These are phyloP conservation scores for Apodemia hepburni DNA, from an alignment of 2,888 invertebrate genomes.

Conservation along the genomic window DNA sequence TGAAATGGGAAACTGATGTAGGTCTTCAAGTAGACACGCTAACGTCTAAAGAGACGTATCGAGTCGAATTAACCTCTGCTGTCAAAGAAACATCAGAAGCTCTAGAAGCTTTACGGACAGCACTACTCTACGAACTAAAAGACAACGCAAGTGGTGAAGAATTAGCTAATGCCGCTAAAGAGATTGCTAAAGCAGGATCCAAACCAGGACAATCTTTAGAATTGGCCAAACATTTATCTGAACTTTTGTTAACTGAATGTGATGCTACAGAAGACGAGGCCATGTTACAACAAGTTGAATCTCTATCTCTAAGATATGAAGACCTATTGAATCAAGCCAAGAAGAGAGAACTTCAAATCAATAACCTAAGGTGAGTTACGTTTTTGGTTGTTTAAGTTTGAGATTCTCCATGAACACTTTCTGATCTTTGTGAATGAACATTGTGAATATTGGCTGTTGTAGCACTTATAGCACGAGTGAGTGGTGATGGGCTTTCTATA, in stretches of 20 bases:
- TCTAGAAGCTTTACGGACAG: slow-evolving; percentile 83
- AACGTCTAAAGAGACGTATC: slow-evolving; percentile 91
- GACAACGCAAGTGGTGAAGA: slow-evolving; percentile 79
- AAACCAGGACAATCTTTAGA: slow-evolving; percentile 91
- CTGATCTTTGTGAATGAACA: slow-evolving; percentile 21
- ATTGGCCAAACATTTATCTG: slow-evolving; percentile 89
- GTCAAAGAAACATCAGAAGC: slow-evolving; percentile 85
- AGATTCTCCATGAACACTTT: slow-evolving; percentile 21
- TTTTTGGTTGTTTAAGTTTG: slow-evolving; percentile 28
- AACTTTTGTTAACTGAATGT: slow-evolving; percentile 87
- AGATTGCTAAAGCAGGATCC: slow-evolving; percentile 87
- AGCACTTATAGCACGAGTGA: slow-evolving; percentile 31
- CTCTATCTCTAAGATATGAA: slow-evolving; percentile 84
- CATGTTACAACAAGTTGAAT: slow-evolving; percentile 82
- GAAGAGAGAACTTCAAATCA: slow-evolving; percentile 86
- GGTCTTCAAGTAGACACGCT: slow-evolving; percentile 92
- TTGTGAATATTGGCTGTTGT: slow-evolving; percentile 27
- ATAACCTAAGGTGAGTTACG: slow-evolving; percentile 85
- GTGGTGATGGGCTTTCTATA: slow-evolving; percentile 31
- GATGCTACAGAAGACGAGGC: slow-evolving; percentile 84
- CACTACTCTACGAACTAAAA: slow-evolving; percentile 55
- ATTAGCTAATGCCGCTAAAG: slow-evolving; percentile 82
- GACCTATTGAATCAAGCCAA: slow-evolving; percentile 85
- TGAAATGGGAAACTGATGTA: slow-evolving; percentile 87
- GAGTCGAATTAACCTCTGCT: slow-evolving; percentile 87